Evolutionary conservation across 1,140 invertebrate genomes (phyloP), one percentile per base, ranked within the genome.

Genomic region (Caerostris darwini): DNA sequence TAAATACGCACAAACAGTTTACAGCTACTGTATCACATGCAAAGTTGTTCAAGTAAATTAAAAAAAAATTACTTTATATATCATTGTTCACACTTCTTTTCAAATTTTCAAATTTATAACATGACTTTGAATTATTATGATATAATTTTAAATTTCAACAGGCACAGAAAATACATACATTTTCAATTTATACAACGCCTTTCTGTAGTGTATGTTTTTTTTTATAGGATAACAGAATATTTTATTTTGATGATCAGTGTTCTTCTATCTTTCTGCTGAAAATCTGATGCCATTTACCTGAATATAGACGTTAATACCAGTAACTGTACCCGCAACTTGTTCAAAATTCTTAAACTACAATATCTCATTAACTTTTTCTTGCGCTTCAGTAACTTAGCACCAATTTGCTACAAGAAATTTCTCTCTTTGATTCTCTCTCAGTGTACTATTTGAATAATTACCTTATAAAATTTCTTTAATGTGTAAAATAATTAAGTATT

Each of bases 1-100:
- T 85, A 59, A 59, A 58, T 59, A 85, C 54, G 19, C 56, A n/a
- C 17, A 57, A 85, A 56, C 19, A 85, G 53, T 59, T 59, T 58
- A 12, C 50, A 57, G 5, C 53, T 57, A 56, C 19, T 89, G 50
- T 82, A 64, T 82, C 12, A 82, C 50, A 59, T 82, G 14, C 57
- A 91, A 77, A 90, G 5, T 58, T 90, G 5, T 57, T 8, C 7
- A 67, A 90, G 71, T 58, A 58, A 69, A 69, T 10, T 34, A 57
- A 3, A 71, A 90, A 69, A 10, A 10, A 56, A 85, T 7, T 77
- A 8, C 54, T 85, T 85, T 85, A 67, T 14, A 14, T 67, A 67
- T 57, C 6, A 56, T 4, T 58, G 56, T 85, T 14, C 83, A 85
- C 83, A 57, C n/a, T 19, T 14, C 19, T 59, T 58, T 59, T 12